Percentiles rank a stretch among this genome's conserved stretches.
Evolutionary conservation across 2,113 vertebrate species (phyloP).

Genomic region (Pollachius pollachius): DNA sequence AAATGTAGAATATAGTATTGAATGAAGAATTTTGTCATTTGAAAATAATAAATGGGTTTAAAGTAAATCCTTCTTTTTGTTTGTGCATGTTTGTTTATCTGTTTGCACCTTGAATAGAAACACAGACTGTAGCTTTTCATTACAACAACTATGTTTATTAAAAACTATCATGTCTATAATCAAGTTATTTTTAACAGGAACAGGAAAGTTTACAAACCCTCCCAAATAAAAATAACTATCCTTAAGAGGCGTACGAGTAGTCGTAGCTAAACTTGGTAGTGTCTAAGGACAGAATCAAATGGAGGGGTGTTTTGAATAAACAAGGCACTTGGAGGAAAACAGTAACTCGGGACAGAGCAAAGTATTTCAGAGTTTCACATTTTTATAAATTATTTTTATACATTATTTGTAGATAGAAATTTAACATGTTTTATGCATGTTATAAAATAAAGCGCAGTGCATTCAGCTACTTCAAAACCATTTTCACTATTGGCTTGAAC

Average conservation of each 20-base stretch:
- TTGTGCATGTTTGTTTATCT: neutral
- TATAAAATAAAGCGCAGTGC: neutral
- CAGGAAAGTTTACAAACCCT: neutral
- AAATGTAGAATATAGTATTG: neutral
- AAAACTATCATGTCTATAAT: conserved; percentile 28
- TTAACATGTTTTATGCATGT: neutral
- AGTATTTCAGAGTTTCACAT: neutral
- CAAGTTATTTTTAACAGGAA: neutral
- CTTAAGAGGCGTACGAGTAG: too few species aligned
- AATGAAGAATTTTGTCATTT: neutral
- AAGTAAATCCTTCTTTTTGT: neutral
- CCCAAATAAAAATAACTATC: neutral
- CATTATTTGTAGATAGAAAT: neutral
- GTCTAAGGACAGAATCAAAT: too few species aligned
- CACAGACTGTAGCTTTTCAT: neutral
- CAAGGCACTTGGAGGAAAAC: conserved; percentile 14
- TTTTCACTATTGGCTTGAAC: conserved; percentile 1
- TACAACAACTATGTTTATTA: conserved; percentile 30
- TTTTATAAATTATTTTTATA: neutral
- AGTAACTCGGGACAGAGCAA: neutral
- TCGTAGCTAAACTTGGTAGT: too few species aligned
- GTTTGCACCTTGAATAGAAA: neutral
- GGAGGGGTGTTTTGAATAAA: neutral
- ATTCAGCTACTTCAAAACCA: neutral
- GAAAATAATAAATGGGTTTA: too few species aligned